Evolutionary conservation across 2,113 vertebrate species (phyloP), one percentile per base, ranked within the genome.

Genomic region (Physeter macrocephalus): DNA sequence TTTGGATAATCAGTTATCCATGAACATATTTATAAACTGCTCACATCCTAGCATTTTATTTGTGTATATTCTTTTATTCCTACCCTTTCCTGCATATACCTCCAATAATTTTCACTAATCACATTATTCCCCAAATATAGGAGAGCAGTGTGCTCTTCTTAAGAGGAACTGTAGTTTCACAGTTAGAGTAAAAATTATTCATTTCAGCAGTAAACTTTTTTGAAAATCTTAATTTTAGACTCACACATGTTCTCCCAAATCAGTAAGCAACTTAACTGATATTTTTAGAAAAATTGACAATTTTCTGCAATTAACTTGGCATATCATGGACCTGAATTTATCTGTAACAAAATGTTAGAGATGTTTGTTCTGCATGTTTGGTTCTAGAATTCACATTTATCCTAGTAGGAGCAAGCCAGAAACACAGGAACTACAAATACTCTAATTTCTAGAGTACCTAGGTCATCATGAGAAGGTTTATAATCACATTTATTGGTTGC

Each of bases 301-400:
- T 39, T 85, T 93, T 74, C 72, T 31, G n/a, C 41, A 11, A 54
- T 88, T 77, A 49, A 90, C 17, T 91, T 66, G 8, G 25, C 62
- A 84, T 91, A 54, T 13, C 29, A 52, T 91, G 34, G 87, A 71
- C 25, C 36, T 96, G 27, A 83, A 57, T 93, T 97, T 41, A 91
- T 82, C 39, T 91, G 25, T 88, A 71, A 93, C 61, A 91, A 93
- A 91, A n/a, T 80, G 2, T 91, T 77, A 21, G 46, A 78, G 75
- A 87, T 17, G n/a, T 18, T 90, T 77, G 5, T 43, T 74, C 29
- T 96, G 8, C 36, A 27, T 89, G 17, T 90, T 64, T 41, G 75
- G 13, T 27, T 94, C 78, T 93, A 64, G 64, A 96, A 81, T 81
- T 93, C 34, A 87, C 2, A 23, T 66, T 93, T 97, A 77, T 82